Base-by-base conservation (phyloP, 64 coral and sea anemone species). In the Porites lutea region DNA sequence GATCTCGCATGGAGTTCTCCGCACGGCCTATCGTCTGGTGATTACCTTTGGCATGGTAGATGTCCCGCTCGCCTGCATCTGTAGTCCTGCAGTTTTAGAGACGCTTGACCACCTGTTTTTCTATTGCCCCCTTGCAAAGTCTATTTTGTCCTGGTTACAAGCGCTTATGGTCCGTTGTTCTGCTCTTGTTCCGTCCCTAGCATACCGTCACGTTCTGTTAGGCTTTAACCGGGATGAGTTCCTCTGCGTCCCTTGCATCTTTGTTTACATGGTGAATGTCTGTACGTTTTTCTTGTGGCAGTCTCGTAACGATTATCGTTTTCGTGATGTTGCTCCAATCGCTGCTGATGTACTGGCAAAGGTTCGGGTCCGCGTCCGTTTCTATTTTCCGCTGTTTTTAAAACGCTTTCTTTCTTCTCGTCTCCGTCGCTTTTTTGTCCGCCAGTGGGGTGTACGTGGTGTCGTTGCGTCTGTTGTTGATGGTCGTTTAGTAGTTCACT, bases 1-100 rank as follows among this genome's bases (percentile, higher is more conserved):
- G 60, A 89, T 19, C 18, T 86, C 3, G 72, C 93, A 95, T 72
- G 93, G 93, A 0, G 88, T 95, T 16, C 50, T 87, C 0, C 90
- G 90, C 60, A 90, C 88, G 0, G 50, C 75, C 6, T 45, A 5
- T 86, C 87, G 45, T 95, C 87, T 45, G 72, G 72, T 1, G 73
- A 47, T 0, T 0, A 0, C 1, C 27, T 37, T 37, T 37, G 27
- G 27, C 27, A 37, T 37, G 27, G 27, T 37, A 37, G 27, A 37
- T 37, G 0, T 37, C 27, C 27, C 27, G 27, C 27, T 37, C 27
- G 27, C 27, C 27, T 37, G 27, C 27, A 2, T 23, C 51, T 90
- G 87, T 60, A 79, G 27, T 27, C 86, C 50, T 8, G 84, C 0
- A 53, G 84, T 3, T 70, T 57, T 27, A n/a, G 8, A 0, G 47